These are phyloP conservation scores for Ophion ventricosus DNA, from an alignment of 2,888 invertebrate genomes.

Conservation along the genomic window DNA sequence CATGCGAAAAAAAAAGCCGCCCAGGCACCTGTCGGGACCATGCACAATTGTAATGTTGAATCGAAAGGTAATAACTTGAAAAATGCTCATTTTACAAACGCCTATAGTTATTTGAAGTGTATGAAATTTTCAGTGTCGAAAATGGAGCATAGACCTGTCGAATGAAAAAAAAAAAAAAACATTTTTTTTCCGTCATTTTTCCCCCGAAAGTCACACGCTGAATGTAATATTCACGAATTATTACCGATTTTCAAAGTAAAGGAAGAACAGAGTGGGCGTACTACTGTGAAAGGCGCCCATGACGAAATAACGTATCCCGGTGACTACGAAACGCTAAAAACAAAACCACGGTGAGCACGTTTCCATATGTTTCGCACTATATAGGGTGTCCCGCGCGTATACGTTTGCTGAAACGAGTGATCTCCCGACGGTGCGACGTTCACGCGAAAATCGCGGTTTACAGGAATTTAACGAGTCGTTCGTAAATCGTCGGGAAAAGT, in stretches of 20 bases:
- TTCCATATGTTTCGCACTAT: constrained; percentile 22
- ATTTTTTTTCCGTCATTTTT: too few relatives aligned
- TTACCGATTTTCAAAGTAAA: not conserved
- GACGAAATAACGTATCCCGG: not conserved
- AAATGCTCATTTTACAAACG: too few relatives aligned
- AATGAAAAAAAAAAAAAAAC: too few relatives aligned
- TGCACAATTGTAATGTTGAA: not conserved
- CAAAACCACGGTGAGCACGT: constrained; percentile 18
- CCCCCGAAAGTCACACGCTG: too few relatives aligned
- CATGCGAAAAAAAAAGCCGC: not conserved
- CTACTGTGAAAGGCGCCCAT: not conserved
- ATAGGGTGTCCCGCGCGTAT: not conserved
- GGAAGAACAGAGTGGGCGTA: not conserved
- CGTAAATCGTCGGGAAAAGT: not conserved
- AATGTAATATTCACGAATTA: too few relatives aligned
- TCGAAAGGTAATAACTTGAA: not conserved
- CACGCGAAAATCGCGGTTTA: not conserved
- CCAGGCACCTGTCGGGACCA: not conserved
- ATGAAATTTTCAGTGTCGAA: too few relatives aligned
- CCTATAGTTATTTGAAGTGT: too few relatives aligned
- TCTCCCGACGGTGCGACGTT: not conserved
- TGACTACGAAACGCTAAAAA: not conserved
- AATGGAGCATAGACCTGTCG: too few relatives aligned
- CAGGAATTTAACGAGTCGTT: not conserved
- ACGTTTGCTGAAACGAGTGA: not conserved